Conservation (phyloP, 2,888 invertebrate genomes). For the Steromphala cineraria region DNA sequence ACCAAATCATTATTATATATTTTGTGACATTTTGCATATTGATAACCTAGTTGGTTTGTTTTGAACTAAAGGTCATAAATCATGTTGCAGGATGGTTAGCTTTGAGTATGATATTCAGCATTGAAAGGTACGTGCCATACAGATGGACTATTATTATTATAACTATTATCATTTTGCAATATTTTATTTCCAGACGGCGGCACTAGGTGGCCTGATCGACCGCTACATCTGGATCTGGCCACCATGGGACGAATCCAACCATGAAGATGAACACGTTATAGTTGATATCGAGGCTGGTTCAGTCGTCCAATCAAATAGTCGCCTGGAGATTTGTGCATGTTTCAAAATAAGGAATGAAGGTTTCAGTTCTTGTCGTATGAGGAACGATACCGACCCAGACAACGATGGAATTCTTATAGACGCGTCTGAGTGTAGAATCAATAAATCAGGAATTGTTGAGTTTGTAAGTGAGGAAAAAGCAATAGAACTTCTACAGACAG, state of each 20-base stretch:
- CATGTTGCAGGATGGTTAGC: too few relatives aligned
- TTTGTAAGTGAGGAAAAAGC: conserved; percentile 51
- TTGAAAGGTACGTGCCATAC: too few relatives aligned
- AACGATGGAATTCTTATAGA: conserved; percentile 36
- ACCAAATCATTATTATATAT: too few relatives aligned
- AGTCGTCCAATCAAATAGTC: not conserved
- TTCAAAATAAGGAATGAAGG: not conserved
- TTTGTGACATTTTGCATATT: too few relatives aligned
- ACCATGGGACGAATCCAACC: too few relatives aligned
- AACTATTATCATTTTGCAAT: too few relatives aligned
- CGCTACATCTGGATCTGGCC: too few relatives aligned
- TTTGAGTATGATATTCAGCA: too few relatives aligned
- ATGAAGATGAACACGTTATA: conserved; percentile 14
- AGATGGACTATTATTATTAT: too few relatives aligned
- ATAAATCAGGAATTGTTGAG: conserved; percentile 43
- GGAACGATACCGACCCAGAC: not conserved
- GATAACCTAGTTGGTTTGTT: too few relatives aligned
- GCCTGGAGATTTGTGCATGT: not conserved
- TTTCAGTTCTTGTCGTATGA: not conserved
- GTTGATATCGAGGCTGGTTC: conserved; percentile 43
- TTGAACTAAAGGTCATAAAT: too few relatives aligned
- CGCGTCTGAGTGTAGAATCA: conserved; percentile 40
- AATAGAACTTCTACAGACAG: conserved; percentile 30
- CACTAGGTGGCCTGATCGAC: conserved; percentile 42
- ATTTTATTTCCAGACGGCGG: conserved; percentile 50